Evolutionary conservation across 1,140 invertebrate species (phyloP).

Genomic region (Andricus grossulariae): DNA sequence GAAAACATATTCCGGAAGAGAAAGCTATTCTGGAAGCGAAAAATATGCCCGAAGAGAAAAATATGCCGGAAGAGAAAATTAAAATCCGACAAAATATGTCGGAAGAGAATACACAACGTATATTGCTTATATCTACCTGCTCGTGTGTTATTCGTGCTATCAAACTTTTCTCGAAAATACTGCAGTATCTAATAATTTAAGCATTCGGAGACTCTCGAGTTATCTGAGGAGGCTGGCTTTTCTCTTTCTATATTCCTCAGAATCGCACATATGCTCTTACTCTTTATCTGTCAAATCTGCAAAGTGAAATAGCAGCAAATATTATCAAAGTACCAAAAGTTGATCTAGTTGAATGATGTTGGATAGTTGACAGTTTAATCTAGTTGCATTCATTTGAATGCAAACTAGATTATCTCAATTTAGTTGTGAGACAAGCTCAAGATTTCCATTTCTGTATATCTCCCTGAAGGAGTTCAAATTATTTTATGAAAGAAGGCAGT

Average conservation of each 20-base stretch:
- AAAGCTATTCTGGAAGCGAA: no score
- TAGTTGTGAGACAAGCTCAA: background rate
- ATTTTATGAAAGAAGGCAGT: background rate
- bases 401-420: conserved; percentile 4
- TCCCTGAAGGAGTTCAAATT: background rate
- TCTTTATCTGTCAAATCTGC: background rate
- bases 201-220: background rate
- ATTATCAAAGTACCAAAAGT: background rate
- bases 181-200: background rate
- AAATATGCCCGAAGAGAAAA: no score
- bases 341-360: no score
- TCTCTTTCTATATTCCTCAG: background rate
- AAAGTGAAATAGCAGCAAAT: background rate
- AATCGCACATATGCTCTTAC: background rate
- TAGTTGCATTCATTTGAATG: conserved; percentile 7
- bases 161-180: background rate
- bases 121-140: background rate
- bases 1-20: no score
- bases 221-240: background rate
- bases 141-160: background rate
- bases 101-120: no score
- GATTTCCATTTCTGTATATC: background rate
- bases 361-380: background rate
- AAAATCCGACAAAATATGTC: no score
- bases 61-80: no score